These are phyloP conservation scores for Scytalopus superciliaris DNA, from an alignment of 2,113 vertebrate species.

Conservation along the genomic window DNA sequence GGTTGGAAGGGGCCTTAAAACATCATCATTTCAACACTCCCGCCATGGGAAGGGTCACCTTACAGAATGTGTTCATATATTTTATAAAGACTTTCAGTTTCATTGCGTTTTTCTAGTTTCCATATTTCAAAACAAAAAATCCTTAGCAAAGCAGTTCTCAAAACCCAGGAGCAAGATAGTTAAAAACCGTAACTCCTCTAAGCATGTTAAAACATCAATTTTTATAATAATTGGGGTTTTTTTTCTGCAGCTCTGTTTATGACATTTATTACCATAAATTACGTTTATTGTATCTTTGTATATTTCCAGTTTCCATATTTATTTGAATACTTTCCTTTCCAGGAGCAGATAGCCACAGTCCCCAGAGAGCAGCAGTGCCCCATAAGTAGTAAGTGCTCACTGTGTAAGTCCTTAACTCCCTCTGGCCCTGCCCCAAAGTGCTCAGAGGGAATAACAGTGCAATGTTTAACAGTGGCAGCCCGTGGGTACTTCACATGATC, in stretches of 20 bases:
- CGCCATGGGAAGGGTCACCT: rapidly evolving
- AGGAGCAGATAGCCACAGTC: not conserved
- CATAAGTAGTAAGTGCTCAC: not conserved
- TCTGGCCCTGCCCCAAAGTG: not conserved
- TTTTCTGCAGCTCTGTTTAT: not conserved
- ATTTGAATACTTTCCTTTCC: not conserved
- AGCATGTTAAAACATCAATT: not conserved
- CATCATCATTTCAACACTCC: not conserved
- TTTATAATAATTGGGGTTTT: not conserved
- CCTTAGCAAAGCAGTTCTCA: not conserved
- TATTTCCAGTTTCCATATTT: not conserved
- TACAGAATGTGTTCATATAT: not conserved
- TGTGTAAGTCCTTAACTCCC: not conserved
- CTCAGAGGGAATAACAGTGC: not conserved
- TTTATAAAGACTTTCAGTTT: not conserved
- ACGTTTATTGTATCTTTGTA: not conserved
- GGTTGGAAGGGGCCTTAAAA: not conserved
- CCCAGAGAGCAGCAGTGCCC: not conserved
- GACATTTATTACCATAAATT: not conserved
- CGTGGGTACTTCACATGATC: not conserved
- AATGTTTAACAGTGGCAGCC: not conserved
- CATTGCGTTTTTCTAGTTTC: not conserved
- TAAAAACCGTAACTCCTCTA: not conserved
- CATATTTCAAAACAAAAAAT: not conserved
- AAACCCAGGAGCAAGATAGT: not conserved